phyloP scores from a whole-genome alignment of 2,888 invertebrate species.

The Archips xylosteana region DNA sequence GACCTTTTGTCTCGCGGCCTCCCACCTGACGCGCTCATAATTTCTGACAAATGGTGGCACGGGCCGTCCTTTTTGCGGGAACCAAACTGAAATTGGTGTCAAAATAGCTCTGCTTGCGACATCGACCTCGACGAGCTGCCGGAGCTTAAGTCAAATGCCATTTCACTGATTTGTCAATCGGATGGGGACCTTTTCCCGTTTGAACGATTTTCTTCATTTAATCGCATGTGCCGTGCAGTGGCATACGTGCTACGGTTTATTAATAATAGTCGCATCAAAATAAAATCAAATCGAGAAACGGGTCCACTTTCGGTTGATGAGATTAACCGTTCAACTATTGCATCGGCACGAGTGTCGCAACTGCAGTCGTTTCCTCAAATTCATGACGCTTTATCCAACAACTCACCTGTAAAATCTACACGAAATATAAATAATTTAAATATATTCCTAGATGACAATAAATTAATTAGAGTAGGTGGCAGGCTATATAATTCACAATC shows the following conservation, averaged over 20 bases:
- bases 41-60: background rate
- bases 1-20: background rate
- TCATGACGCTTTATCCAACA: background rate
- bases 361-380: conserved; percentile 5
- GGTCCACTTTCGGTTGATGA: conserved; percentile 38
- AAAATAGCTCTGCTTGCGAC: background rate
- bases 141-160: conserved; percentile 27
- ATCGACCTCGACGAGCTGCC: background rate
- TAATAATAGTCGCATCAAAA: conserved; percentile 24
- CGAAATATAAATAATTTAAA: conserved; percentile 11
- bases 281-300: background rate
- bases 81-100: background rate
- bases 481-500: background rate
- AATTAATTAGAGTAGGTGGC: background rate
- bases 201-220: conserved; percentile 37
- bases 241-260: conserved; percentile 39
- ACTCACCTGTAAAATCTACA: background rate
- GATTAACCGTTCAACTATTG: conserved; percentile 3
- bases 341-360: conserved; percentile 6
- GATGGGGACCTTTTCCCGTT: conserved; percentile 10
- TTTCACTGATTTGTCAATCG: background rate
- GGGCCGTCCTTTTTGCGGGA: background rate
- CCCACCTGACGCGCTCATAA: background rate
- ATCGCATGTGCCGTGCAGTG: conserved; percentile 32
- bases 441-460: conserved; percentile 5